These are phyloP conservation scores for Anthonomus grandis DNA, from an alignment of 1,140 invertebrate genomes.

Conservation along the genomic window DNA sequence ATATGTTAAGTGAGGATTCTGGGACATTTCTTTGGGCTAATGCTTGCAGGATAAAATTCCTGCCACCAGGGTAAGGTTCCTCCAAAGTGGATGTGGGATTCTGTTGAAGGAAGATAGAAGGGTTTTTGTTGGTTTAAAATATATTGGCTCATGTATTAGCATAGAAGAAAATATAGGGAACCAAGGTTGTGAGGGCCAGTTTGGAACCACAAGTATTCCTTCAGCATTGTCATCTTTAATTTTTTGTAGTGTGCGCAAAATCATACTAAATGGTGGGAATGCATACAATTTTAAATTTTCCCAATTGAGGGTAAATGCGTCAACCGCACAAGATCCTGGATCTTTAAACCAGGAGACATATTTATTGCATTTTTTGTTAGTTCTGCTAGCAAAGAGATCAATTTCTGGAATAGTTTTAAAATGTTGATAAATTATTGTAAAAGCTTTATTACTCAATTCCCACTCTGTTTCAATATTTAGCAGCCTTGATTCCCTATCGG, in stretches of 20 bases:
- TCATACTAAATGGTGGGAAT: slow-evolving; percentile 40
- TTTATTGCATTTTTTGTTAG: slow-evolving; percentile 35
- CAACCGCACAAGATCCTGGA: slow-evolving; percentile 23
- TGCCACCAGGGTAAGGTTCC: slow-evolving; percentile 5
- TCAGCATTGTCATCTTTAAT: slow-evolving; percentile 33
- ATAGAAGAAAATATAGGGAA: slow-evolving; percentile 26
- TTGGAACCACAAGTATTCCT: slow-evolving; percentile 36
- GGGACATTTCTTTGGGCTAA: too few species aligned
- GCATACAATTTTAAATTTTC: slow-evolving; percentile 34
- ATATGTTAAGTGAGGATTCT: too few species aligned
- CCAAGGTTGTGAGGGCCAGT: slow-evolving; percentile 33
- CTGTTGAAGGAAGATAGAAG: slow-evolving; percentile 15
- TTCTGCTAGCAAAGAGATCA: slow-evolving; percentile 37
- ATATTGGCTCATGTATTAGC: slow-evolving; percentile 11
- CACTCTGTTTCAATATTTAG: background rate
- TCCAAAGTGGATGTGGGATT: background rate
- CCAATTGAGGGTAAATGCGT: slow-evolving; percentile 39
- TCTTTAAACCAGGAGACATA: slow-evolving; percentile 35
- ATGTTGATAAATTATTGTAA: slow-evolving; percentile 14
- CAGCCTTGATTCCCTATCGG: slow-evolving; percentile 33
- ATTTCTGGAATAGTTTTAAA: slow-evolving; percentile 33
- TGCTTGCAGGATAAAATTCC: slow-evolving; percentile 19
- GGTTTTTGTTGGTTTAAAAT: slow-evolving; percentile 19
- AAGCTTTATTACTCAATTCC: background rate
- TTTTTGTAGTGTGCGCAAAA: slow-evolving; percentile 32